A percentile compares a stretch with the other conserved stretches of the same genome.
Evolutionary conservation across 2,113 vertebrate species (phyloP).

Genomic region (Callionymus lyra): DNA sequence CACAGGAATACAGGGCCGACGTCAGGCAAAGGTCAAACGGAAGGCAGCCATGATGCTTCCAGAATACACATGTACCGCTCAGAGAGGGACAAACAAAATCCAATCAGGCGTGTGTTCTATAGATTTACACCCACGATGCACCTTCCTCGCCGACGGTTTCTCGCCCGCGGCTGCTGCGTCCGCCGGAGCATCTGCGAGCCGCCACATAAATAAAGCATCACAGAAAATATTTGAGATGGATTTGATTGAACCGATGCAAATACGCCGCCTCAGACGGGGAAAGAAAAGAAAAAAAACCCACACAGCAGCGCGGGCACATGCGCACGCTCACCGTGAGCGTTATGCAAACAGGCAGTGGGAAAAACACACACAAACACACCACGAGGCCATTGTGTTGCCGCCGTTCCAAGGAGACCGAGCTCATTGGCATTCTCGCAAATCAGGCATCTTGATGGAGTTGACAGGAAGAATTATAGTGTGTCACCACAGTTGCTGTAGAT

Average conservation of each 20-base stretch:
- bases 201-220: conserved; percentile 22
- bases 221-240: conserved; percentile 27
- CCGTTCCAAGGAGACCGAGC: conserved; percentile 52
- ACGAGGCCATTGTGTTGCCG: conserved; percentile 31
- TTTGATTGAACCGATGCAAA: conserved; percentile 24
- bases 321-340: background rate
- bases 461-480: conserved; percentile 54
- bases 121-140: conserved; percentile 20
- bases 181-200: conserved; percentile 10
- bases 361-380: conserved; percentile 13
- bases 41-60: conserved; percentile 20
- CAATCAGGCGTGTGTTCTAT: conserved; percentile 23
- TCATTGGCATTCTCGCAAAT: conserved; percentile 56
- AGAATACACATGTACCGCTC: conserved; percentile 24
- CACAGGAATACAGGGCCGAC: conserved; percentile 38
- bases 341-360: conserved; percentile 4
- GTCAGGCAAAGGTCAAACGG: conserved; percentile 51
- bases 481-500: conserved; percentile 31
- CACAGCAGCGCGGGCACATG: conserved; percentile 11
- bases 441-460: conserved; percentile 44
- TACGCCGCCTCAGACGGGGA: conserved; percentile 3
- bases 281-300: too few relatives aligned
- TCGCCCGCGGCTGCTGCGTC: conserved; percentile 12
- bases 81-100: conserved; percentile 20
- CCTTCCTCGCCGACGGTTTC: conserved; percentile 3